phyloP scores from a whole-genome alignment of 2,113 vertebrate species.

The Zapus hudsonius region DNA sequence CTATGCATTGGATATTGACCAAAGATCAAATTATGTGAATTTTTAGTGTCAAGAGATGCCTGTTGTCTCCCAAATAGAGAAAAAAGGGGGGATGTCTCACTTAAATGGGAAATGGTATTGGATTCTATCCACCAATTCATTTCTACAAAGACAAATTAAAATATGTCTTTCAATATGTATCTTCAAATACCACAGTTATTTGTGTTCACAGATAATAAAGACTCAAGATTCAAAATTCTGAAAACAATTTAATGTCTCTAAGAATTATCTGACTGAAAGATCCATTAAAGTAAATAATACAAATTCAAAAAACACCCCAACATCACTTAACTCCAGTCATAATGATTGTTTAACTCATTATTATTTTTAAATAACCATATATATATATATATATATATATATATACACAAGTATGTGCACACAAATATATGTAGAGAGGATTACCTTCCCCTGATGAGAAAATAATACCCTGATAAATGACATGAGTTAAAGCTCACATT shows the following conservation, averaged over 20 bases:
- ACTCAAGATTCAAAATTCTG: not conserved
- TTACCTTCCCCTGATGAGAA: not conserved
- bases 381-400: no score
- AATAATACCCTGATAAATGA: not conserved
- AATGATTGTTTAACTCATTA: not conserved
- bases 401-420: not conserved
- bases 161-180: not conserved
- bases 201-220: not conserved
- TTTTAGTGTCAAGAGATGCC: not conserved
- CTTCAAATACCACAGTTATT: not conserved
- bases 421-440: not conserved
- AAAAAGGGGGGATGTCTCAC: not conserved
- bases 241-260: not conserved
- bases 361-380: not conserved
- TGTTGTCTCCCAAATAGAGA: not conserved
- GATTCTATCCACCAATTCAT: slow-evolving; percentile 6
- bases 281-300: not conserved
- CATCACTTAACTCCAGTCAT: not conserved
- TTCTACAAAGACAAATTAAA: not conserved
- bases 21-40: not conserved
- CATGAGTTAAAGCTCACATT: not conserved
- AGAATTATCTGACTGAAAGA: not conserved
- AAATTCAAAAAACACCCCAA: accelerated
- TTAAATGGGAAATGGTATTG: not conserved
- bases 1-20: not conserved